Base-by-base conservation (phyloP, 2,113 vertebrate genomes). In the Zosterops pallidus region DNA sequence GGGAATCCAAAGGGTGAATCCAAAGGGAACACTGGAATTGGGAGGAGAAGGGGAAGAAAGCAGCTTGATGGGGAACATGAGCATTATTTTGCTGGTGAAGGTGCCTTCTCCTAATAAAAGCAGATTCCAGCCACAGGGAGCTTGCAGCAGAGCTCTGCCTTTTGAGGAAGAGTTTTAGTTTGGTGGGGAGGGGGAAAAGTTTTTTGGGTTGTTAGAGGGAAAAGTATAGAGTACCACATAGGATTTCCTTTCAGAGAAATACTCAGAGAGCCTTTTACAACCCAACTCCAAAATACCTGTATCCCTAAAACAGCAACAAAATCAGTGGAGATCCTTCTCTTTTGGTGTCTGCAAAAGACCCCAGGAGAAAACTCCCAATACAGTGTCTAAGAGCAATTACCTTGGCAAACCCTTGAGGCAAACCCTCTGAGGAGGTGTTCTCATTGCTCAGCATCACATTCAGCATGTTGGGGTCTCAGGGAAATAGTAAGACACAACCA, bases 131-230 rank as follows among this genome's bases (percentile, higher is more conserved):
- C 6, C 39, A 39, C 2, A 17, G 8, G 11, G 7, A 76, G 4
- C 31, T 46, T 57, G 16, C 9, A 59, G 33, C 8, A 35, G 1
- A n/a, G 13, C 11, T 70, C 16, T 52, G 11, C 2, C 6, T 68
- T 80, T 60, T 28, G 19, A 15, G 20, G 11, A 5, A 22, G 74
- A 42, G 9, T 24, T 69, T 55, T 21, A 14, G 2, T 5, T 22
- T 9, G 6, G 4, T 0, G 14, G 2, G 5, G 1, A 4, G 4
- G 5, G 1, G 24, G 3, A 13, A 9, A 20, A 13, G 18, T 5
- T 33, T n/a, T 46, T 72, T 4, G 5, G 39, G 9, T 44, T 28
- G 5, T 57, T 64, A 59, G 28, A 29, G 2, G 14, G 3, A 52
- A 31, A 19, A 8, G 2, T 3, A 2, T 9, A n/a, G 24, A 56